These are phyloP conservation scores for Meteorus cinctellus DNA, from an alignment of 2,888 invertebrate genomes.

Conservation along the genomic window DNA sequence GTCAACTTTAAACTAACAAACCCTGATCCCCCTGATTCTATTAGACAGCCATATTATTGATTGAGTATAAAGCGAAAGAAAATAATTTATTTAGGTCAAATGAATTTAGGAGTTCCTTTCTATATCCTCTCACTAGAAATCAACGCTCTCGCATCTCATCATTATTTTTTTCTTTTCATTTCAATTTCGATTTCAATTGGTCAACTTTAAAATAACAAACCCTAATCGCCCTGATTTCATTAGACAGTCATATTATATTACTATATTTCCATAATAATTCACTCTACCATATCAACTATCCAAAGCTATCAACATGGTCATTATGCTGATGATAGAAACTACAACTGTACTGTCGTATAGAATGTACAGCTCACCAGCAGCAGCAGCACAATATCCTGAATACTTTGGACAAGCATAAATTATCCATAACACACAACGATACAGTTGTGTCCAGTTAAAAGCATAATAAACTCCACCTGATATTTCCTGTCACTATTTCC, in stretches of 20 bases:
- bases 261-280: too few relatives aligned
- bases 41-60: too few relatives aligned
- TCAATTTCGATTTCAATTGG: too few relatives aligned
- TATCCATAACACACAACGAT: background rate
- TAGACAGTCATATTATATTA: too few relatives aligned
- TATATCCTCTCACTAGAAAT: constrained; percentile 44
- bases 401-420: background rate
- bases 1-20: too few relatives aligned
- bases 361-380: background rate
- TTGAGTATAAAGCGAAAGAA: too few relatives aligned
- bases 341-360: background rate
- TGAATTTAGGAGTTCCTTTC: constrained; percentile 55
- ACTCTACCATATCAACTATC: background rate
- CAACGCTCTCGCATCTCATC: constrained; percentile 38
- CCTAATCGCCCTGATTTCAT: too few relatives aligned
- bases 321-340: background rate
- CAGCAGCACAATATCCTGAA: background rate
- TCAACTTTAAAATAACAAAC: too few relatives aligned
- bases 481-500: background rate
- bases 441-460: background rate
- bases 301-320: background rate
- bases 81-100: constrained; percentile 60
- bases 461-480: background rate
- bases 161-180: constrained; percentile 13
- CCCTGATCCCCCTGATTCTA: too few relatives aligned